phyloP scores from a whole-genome alignment of 1,140 invertebrate species.

The Argopecten irradians region DNA sequence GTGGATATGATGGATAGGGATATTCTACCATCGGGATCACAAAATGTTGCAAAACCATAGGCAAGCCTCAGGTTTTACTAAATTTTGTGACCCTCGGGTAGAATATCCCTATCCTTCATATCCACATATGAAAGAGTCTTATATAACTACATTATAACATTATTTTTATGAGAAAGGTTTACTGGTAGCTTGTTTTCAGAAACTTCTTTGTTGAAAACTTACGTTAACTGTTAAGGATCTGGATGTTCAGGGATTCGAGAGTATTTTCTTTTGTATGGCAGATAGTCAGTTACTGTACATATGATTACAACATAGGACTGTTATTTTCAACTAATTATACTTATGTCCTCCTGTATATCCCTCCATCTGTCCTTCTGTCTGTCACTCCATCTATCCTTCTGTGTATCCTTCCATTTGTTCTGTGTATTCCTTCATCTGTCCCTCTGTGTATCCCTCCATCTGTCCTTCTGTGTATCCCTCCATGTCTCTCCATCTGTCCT shows the following conservation, averaged over 20 bases:
- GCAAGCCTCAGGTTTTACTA: too few species aligned
- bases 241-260: too few species aligned
- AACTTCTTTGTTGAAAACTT: not conserved
- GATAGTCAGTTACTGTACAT: not conserved
- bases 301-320: not conserved
- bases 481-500: not conserved
- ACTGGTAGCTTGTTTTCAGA: not conserved
- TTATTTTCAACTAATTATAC: not conserved
- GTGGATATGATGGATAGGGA: too few species aligned
- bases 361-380: slow-evolving; percentile 34
- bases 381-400: slow-evolving; percentile 44
- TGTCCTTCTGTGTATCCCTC: not conserved
- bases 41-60: too few species aligned
- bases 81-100: too few species aligned
- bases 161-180: too few species aligned
- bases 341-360: not conserved
- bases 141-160: too few species aligned
- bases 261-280: too few species aligned
- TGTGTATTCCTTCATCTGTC: not conserved
- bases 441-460: slow-evolving; percentile 3
- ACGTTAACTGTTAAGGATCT: too few species aligned
- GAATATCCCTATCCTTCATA: too few species aligned
- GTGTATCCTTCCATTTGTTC: slow-evolving; percentile 13
- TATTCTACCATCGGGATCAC: too few species aligned
- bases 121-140: too few species aligned